Base-by-base conservation (phyloP, 2,888 invertebrate species). In the Agonopterix subpropinquella region DNA sequence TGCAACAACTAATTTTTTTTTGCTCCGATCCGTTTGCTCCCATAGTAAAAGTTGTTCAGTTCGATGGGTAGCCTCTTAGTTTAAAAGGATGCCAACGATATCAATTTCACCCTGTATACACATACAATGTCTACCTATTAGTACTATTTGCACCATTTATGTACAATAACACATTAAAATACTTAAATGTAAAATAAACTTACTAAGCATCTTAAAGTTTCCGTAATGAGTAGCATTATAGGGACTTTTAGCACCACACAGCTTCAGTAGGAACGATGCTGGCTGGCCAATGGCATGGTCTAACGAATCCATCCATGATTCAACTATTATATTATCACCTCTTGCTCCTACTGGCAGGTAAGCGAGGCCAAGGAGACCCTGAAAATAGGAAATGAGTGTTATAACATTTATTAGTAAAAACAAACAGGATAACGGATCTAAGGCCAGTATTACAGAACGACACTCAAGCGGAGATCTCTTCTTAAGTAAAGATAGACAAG, bases 281-380 rank as follows among this genome's bases (percentile, higher is more conserved):
- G 79, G 73, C 44, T 67, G 76, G 36, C 84, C 73, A 1, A 70
- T 13, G 1, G 51, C 54, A 4, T 70, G 65, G 41, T 86, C 81
- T 0, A 85, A 54, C 0, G 85, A 75, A 51, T 86, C 84, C n/a
- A 87, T 51, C 87, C 88, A 87, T 0, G 85, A 85, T 35, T 81
- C 80, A 1, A 80, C 82, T 2, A 78, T 59, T 0, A 77, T 67
- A 43, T 73, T 62, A 2, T 80, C 75, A 1, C 81, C 81, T 78
- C 81, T 77, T 0, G 85, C 86, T 1, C 80, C 80, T 0, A 86
- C 78, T 35, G 86, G 81, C 13, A 80, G 64, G 57, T 91, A 92
- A 1, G 90, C 92, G 41, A 92, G 61, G 2, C 92, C 92, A 11
- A 92, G 71, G 42, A 92, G 89, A 49, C 92, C 90, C 87, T 92